Base-by-base conservation (phyloP, 2,797 vertebrate genomes). In the Pelobates cultripes region DNA sequence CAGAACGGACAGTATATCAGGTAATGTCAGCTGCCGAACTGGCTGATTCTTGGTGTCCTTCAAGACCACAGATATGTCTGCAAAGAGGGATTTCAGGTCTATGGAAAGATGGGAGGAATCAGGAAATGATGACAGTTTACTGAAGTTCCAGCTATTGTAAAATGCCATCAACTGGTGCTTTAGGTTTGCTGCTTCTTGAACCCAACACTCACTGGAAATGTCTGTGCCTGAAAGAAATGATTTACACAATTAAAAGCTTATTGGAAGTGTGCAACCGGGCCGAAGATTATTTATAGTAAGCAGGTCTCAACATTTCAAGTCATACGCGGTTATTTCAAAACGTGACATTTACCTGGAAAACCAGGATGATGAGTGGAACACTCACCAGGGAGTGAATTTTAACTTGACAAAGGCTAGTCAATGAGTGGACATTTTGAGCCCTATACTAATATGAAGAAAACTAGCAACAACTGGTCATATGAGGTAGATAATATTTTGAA, bases 91-190 rank as follows among this genome's bases (percentile, higher is more conserved):
- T 42, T 82, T 81, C 3, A 87, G 77, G 66, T 90, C 82, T 0
- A 84, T 67, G 55, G 71, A 60, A 45, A 75, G 5, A 7, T 64
- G 61, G 7, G 61, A 70, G 55, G 83, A 83, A 10, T 81, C 55
- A 17, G 86, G 70, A 57, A 87, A 87, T 64, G 86, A 70, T 63
- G 61, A 73, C n/a, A 80, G 40, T 77, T 66, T 85, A n/a, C 60
- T 75, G 80, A 90, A 89, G 43, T 40, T 77, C 0, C 77, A 72
- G 15, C 55, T 28, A 0, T 47, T 85, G 61, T 89, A 91, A 43
- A 73, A n/a, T 41, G 78, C 15, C 57, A 47, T 79, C 43, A 91
- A 73, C 44, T 8, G 61, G 47, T 73, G 12, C 1, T 61, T 83
- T 79, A 90, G 75, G 14, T 42, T 74, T 67, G 55, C 84, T 13